These are phyloP conservation scores for Struthidea cinerea DNA, from an alignment of 2,113 vertebrate species.

Conservation along the genomic window DNA sequence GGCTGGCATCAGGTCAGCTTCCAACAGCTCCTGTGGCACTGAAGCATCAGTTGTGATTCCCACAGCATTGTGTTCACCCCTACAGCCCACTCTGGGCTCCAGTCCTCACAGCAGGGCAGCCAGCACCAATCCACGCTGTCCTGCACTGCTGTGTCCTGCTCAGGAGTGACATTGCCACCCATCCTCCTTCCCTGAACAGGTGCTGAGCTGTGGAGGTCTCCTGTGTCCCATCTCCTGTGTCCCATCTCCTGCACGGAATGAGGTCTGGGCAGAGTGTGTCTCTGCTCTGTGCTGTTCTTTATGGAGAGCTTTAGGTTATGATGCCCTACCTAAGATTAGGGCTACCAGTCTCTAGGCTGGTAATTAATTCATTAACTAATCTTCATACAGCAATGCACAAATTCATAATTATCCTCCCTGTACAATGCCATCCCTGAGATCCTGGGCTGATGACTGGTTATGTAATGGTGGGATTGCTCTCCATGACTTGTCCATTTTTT, in stretches of 20 bases:
- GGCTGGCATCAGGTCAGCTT: neutral
- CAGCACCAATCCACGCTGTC: neutral
- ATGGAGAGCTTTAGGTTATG: neutral
- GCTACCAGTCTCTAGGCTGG: neutral
- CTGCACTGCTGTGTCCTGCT: neutral
- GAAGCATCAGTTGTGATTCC: neutral
- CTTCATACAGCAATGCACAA: neutral
- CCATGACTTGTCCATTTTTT: neutral
- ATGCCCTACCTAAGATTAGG: neutral
- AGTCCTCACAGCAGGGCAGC: neutral
- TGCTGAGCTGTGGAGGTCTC: neutral
- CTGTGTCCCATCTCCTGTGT: neutral
- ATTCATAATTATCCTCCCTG: neutral
- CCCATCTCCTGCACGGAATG: neutral
- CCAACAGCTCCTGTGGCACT: neutral
- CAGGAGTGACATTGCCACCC: neutral
- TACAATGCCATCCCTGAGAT: neutral
- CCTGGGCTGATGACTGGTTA: neutral
- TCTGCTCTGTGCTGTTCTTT: neutral
- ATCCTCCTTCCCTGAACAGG: neutral
- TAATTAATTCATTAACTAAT: neutral
- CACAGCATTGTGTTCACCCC: neutral
- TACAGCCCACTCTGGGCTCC: neutral
- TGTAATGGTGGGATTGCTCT: neutral
- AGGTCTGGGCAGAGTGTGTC: neutral